Percentiles rank a stretch among this genome's conserved stretches.
Conservation (phyloP, 2,797 vertebrate genomes). For the Sebastes nivosus region DNA sequence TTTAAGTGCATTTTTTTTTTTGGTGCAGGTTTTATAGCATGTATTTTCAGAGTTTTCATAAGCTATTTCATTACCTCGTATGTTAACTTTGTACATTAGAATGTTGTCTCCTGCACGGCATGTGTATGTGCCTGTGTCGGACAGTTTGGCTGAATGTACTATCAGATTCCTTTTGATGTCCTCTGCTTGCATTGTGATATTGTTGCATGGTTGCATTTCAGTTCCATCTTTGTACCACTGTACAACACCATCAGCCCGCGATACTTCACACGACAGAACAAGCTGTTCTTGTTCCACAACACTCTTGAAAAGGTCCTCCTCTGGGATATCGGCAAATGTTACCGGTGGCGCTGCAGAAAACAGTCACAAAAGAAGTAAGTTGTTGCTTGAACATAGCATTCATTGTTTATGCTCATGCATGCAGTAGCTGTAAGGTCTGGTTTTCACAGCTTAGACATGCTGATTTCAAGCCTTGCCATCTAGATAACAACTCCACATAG, state of each 20-base stretch:
- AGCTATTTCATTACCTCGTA: conserved; percentile 81
- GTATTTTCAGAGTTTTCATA: not conserved
- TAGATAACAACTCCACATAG: conserved; percentile 27
- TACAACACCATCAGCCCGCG: conserved; percentile 74
- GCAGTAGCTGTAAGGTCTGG: conserved; percentile 7
- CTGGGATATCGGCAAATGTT: conserved; percentile 78
- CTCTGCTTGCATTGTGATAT: conserved; percentile 76
- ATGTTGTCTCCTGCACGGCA: conserved; percentile 84
- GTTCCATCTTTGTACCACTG: conserved; percentile 89
- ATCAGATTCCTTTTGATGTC: conserved; percentile 76
- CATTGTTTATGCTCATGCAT: conserved; percentile 20
- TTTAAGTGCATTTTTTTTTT: not conserved
- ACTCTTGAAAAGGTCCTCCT: conserved; percentile 83
- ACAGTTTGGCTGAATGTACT: conserved; percentile 72
- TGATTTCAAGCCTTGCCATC: conserved; percentile 58
- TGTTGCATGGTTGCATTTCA: conserved; percentile 74
- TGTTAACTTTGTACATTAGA: conserved; percentile 87
- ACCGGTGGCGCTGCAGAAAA: conserved; percentile 77
- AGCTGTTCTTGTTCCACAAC: conserved; percentile 82
- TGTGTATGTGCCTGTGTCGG: conserved; percentile 84
- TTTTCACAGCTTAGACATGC: conserved; percentile 72
- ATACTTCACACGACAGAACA: conserved; percentile 86
- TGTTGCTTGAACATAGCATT: not conserved
- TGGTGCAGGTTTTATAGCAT: not conserved
- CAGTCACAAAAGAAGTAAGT: conserved; percentile 16